phyloP scores from a whole-genome alignment of 2,888 invertebrate species.

The Mesorhabditis sp. region DNA sequence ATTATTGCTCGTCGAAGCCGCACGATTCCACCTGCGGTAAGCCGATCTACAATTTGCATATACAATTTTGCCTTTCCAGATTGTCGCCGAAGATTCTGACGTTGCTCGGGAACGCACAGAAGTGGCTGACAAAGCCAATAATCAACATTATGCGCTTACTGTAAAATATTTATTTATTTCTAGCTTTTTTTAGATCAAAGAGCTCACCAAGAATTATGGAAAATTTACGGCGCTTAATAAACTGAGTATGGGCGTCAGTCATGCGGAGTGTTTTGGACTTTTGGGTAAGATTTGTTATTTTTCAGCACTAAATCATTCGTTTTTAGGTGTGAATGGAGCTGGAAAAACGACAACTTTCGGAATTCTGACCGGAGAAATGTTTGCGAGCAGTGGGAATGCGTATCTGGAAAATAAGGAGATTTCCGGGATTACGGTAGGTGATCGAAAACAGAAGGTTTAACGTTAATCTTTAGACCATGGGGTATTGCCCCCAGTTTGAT shows the following conservation, averaged over 20 bases:
- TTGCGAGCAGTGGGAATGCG: conserved; percentile 35
- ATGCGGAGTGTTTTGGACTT: conserved; percentile 50
- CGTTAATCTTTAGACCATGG: conserved; percentile 25
- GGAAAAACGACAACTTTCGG: conserved; percentile 53
- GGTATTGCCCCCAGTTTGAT: conserved; percentile 53
- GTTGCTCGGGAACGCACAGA: background rate
- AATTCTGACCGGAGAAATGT: conserved; percentile 39
- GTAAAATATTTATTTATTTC: background rate
- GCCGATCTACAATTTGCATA: background rate
- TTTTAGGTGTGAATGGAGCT: conserved; percentile 39
- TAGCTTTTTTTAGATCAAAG: background rate
- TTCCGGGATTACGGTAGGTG: conserved; percentile 13
- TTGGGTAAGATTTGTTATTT: conserved; percentile 13
- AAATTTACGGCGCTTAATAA: conserved; percentile 31
- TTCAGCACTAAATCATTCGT: background rate
- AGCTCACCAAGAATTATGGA: conserved; percentile 23
- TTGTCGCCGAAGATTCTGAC: background rate
- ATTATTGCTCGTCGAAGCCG: background rate
- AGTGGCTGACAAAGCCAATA: background rate
- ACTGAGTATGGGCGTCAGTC: conserved; percentile 34
- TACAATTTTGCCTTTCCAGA: background rate
- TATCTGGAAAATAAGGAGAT: conserved; percentile 32
- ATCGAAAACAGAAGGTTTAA: background rate
- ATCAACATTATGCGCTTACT: background rate
- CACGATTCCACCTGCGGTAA: background rate